Evolutionary conservation across 2,797 vertebrate genomes (phyloP).

Genomic region (Sebastes aleutianus): DNA sequence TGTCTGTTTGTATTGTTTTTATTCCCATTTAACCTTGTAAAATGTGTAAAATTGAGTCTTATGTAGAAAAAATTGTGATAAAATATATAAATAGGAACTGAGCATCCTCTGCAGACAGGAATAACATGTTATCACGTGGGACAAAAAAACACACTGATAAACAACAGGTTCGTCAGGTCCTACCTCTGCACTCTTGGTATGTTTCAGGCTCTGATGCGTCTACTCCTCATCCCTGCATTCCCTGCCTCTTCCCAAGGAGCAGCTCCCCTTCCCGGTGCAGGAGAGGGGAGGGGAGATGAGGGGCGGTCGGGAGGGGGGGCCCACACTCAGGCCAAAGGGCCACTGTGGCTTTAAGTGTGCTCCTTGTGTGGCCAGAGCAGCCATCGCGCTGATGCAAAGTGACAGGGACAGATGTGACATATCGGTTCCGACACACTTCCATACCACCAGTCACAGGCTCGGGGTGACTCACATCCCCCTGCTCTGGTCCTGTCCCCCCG

Average conservation of each 20-base stretch:
- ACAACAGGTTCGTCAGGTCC: slow-evolving; percentile 28
- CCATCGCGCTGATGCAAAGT: slow-evolving; percentile 86
- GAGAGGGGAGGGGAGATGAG: slow-evolving; percentile 21
- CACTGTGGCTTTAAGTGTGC: slow-evolving; percentile 83
- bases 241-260: slow-evolving; percentile 47
- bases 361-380: slow-evolving; percentile 76
- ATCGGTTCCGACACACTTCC: slow-evolving; percentile 95
- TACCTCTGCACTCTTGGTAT: slow-evolving; percentile 22
- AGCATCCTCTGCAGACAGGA: not conserved
- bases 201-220: slow-evolving; percentile 36
- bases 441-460: slow-evolving; percentile 89
- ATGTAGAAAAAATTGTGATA: not conserved
- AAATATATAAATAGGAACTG: not conserved
- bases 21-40: not conserved
- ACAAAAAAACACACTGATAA: slow-evolving; percentile 1
- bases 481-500: slow-evolving; percentile 77
- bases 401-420: slow-evolving; percentile 96
- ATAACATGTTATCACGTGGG: not conserved
- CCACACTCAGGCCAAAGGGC: slow-evolving; percentile 73
- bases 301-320: slow-evolving; percentile 12
- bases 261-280: slow-evolving; percentile 44
- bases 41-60: not conserved
- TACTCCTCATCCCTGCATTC: slow-evolving; percentile 38
- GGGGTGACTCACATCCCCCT: slow-evolving; percentile 93
- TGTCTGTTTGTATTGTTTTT: slow-evolving; percentile 1